phyloP scores from a whole-genome alignment of 2,888 invertebrate species.

The Palloptera scutellata region DNA sequence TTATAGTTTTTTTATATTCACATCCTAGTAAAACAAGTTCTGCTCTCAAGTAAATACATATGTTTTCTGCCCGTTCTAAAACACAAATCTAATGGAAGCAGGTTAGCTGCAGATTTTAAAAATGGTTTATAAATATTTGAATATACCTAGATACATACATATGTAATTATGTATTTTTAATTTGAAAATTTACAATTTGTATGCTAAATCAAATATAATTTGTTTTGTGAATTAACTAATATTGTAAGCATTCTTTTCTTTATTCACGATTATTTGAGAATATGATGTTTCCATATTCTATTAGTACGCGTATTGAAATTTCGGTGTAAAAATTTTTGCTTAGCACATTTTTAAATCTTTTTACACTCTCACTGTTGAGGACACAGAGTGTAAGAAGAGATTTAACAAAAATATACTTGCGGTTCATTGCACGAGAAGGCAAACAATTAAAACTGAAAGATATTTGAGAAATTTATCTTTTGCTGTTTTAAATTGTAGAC shows the following conservation, averaged over 20 bases:
- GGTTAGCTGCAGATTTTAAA: too few relatives aligned
- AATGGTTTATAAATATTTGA: too few relatives aligned
- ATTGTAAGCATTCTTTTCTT: slow-evolving; percentile 42
- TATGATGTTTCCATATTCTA: slow-evolving; percentile 20
- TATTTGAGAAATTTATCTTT: slow-evolving; percentile 21
- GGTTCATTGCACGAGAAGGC: slow-evolving; percentile 47
- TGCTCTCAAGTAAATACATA: too few relatives aligned
- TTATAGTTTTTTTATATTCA: too few relatives aligned
- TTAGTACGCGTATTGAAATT: not conserved
- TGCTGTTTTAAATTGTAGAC: slow-evolving; percentile 31
- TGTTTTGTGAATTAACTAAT: slow-evolving; percentile 4
- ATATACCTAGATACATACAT: too few relatives aligned
- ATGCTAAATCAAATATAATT: too few relatives aligned
- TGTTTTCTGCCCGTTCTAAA: too few relatives aligned
- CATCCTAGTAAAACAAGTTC: too few relatives aligned
- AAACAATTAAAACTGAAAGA: slow-evolving; percentile 44
- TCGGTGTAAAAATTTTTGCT: too few relatives aligned
- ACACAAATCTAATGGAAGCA: too few relatives aligned
- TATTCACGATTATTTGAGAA: slow-evolving; percentile 20
- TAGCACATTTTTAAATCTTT: not conserved
- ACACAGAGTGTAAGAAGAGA: not conserved
- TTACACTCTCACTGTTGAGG: slow-evolving; percentile 4
- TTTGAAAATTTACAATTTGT: not conserved
- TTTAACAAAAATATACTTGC: slow-evolving; percentile 23
- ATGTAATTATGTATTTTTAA: too few relatives aligned